phyloP scores from a whole-genome alignment of 1,140 invertebrate genomes.

The honey bee (Apis mellifera) region Amel_HAv3.1 CM009932.2:4496501-4497000 shows the following conservation, averaged over 20 bases:
- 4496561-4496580: constrained; percentile 86
- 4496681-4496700: constrained; percentile 90
- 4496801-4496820: constrained; percentile 94
- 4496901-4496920: constrained; percentile 95
- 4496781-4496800: constrained; percentile 92
- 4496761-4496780: constrained; percentile 95
- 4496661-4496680: constrained; percentile 87
- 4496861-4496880: constrained; percentile 90
- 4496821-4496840: constrained; percentile 95
- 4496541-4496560: constrained; percentile 86
- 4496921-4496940: constrained; percentile 91
- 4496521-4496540: constrained; percentile 88
- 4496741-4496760: constrained; percentile 95
- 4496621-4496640: constrained; percentile 82
- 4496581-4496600: constrained; percentile 74
- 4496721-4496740: constrained; percentile 94
- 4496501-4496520: constrained; percentile 84
- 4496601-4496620: constrained; percentile 75
- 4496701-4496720: constrained; percentile 94
- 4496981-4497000: constrained; percentile 89
- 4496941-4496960: constrained; percentile 91
- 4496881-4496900: constrained; percentile 95
- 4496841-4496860: constrained; percentile 94
- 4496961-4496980: constrained; percentile 93
- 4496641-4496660: constrained; percentile 84